A percentile compares a stretch with the other conserved stretches of the same genome.
Conservation (phyloP, 2,113 vertebrate genomes). For the Tinamus guttatus region DNA sequence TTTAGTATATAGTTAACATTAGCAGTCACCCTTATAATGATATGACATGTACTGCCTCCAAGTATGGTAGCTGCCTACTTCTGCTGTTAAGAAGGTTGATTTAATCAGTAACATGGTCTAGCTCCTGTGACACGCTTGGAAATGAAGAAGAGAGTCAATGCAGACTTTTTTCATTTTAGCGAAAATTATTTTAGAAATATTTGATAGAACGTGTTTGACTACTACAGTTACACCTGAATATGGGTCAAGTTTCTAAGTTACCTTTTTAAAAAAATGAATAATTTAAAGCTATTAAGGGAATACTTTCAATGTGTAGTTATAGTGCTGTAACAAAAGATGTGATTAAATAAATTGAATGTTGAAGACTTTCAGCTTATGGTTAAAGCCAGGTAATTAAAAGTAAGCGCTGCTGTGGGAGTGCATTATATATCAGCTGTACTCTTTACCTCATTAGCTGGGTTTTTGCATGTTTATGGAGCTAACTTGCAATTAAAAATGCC, state of each 20-base stretch:
- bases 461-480: conserved; percentile 83
- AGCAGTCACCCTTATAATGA: conserved; percentile 86
- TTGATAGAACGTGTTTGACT: conserved; percentile 13
- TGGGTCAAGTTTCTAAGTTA: conserved; percentile 58
- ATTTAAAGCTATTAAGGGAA: conserved; percentile 81
- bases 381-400: conserved; percentile 86
- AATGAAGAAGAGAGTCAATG: conserved; percentile 28
- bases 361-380: conserved; percentile 80
- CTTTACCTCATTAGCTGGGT: conserved; percentile 82
- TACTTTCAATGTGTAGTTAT: conserved; percentile 71
- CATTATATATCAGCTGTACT: conserved; percentile 81
- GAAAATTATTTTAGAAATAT: conserved; percentile 26
- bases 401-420: conserved; percentile 83
- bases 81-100: conserved; percentile 66
- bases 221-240: conserved; percentile 36
- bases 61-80: conserved; percentile 55
- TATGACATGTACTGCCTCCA: conserved; percentile 63
- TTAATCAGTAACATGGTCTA: conserved; percentile 66
- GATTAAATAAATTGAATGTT: conserved; percentile 84
- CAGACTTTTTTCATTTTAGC: background rate
- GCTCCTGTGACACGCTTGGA: conserved; percentile 50
- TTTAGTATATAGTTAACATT: conserved; percentile 83
- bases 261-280: conserved; percentile 75
- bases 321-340: conserved; percentile 79
- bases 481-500: conserved; percentile 82